Percentiles rank a stretch among this genome's conserved stretches.
Evolutionary conservation across 1,140 invertebrate genomes (phyloP).

Genomic region (Cherax destructor): DNA sequence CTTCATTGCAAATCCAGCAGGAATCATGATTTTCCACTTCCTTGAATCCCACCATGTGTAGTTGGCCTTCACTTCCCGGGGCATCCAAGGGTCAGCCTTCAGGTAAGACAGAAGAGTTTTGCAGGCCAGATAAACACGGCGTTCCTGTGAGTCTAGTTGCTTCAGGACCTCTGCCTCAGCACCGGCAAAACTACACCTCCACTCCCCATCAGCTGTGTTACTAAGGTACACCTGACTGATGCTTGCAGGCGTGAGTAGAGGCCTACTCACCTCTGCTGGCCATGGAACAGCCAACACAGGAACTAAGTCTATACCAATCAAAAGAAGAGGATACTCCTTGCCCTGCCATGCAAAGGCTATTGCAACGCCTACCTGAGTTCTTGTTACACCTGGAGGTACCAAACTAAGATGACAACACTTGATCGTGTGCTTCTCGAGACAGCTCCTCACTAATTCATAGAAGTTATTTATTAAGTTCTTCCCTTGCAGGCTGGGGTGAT

Average conservation of each 20-base stretch:
- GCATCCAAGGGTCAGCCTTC: conserved; percentile 35
- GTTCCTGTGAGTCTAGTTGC: neutral
- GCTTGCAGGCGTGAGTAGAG: neutral
- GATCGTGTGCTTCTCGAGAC: neutral
- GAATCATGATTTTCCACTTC: conserved; percentile 5
- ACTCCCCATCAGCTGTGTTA: conserved; percentile 7
- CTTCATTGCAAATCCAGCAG: neutral
- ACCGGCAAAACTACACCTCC: conserved; percentile 25
- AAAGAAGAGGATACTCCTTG: conserved; percentile 20
- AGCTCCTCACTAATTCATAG: neutral
- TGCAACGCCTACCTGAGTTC: conserved; percentile 43
- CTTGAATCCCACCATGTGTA: conserved; percentile 7
- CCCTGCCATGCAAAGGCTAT: conserved; percentile 41
- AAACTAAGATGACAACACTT: conserved; percentile 10
- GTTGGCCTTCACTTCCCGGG: conserved; percentile 1
- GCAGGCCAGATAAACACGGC: conserved; percentile 1
- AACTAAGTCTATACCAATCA: conserved; percentile 39
- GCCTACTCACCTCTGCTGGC: neutral
- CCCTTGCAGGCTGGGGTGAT: neutral
- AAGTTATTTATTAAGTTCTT: conserved; percentile 19
- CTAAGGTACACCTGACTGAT: neutral
- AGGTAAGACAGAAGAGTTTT: conserved; percentile 13
- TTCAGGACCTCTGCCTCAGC: conserved; percentile 24
- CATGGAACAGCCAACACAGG: conserved; percentile 30
- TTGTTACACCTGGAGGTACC: conserved; percentile 31